Evolutionary conservation across 2,113 vertebrate genomes (phyloP).

Genomic region (Anoplopoma fimbria): DNA sequence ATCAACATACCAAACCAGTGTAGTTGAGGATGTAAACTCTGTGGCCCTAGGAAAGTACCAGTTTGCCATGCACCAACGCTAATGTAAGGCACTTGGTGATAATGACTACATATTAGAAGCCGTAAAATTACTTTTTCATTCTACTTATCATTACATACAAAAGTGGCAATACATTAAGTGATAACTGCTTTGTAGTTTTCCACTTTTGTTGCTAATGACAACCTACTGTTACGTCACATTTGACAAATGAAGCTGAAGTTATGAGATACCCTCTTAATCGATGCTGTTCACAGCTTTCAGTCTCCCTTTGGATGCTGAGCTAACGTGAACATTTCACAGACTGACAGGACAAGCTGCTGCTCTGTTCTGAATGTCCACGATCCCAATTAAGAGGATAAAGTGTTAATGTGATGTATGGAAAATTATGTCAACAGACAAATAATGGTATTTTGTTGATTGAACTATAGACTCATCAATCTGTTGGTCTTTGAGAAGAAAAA

Average conservation of each 20-base stretch:
- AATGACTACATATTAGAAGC: neutral
- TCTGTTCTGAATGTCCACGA: neutral
- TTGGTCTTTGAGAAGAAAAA: slow-evolving; percentile 1
- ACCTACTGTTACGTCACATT: no score
- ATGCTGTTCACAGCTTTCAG: no score
- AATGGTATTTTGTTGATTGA: neutral
- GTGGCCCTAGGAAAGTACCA: no score
- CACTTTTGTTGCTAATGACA: neutral
- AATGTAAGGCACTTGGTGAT: neutral
- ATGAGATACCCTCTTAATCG: neutral
- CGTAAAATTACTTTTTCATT: neutral
- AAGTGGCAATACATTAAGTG: neutral
- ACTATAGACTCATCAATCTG: neutral
- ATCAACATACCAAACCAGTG: neutral
- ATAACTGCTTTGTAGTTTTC: neutral
- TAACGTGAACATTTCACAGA: neutral
- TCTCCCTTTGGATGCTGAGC: neutral
- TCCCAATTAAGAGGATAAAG: neutral
- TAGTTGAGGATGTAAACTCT: neutral
- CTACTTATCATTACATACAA: neutral
- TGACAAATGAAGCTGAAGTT: neutral
- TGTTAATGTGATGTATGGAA: neutral
- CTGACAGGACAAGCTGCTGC: neutral
- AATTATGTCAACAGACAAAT: neutral
- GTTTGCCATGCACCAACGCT: neutral